These are phyloP conservation scores for Pelosia muscerda DNA, from an alignment of 2,888 invertebrate genomes.

Conservation along the genomic window DNA sequence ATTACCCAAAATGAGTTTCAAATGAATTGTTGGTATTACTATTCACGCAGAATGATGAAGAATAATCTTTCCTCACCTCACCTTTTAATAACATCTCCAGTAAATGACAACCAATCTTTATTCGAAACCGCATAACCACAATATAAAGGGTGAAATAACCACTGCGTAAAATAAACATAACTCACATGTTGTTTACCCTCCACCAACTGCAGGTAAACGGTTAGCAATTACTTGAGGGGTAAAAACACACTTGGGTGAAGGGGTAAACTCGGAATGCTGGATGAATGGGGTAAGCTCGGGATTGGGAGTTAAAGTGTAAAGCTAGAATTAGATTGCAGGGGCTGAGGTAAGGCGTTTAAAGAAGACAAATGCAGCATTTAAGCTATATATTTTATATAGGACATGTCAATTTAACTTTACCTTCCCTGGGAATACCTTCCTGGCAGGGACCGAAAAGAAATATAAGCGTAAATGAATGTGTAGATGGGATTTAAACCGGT, in stretches of 20 bases:
- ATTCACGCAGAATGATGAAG: too few relatives aligned
- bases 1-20: too few relatives aligned
- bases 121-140: conserved; percentile 18
- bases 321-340: neutral
- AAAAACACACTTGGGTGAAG: conserved; percentile 17
- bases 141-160: conserved; percentile 10
- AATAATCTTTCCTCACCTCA: neutral
- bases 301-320: neutral
- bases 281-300: neutral
- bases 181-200: conserved; percentile 11
- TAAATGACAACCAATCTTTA: neutral
- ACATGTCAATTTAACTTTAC: too few relatives aligned
- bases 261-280: conserved; percentile 1
- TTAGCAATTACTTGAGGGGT: conserved; percentile 26
- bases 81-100: conserved; percentile 10
- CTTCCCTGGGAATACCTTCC: too few relatives aligned
- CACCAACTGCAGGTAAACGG: conserved; percentile 18
- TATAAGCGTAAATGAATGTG: too few relatives aligned
- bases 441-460: too few relatives aligned
- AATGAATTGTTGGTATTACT: too few relatives aligned
- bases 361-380: too few relatives aligned
- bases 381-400: neutral
- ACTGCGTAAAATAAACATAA: conserved; percentile 25
- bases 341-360: neutral
- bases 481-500: too few relatives aligned